Evolutionary conservation across 1,140 invertebrate species (phyloP), one percentile per base, ranked within the genome.

Genomic region (Lasioglossum baleicum): DNA sequence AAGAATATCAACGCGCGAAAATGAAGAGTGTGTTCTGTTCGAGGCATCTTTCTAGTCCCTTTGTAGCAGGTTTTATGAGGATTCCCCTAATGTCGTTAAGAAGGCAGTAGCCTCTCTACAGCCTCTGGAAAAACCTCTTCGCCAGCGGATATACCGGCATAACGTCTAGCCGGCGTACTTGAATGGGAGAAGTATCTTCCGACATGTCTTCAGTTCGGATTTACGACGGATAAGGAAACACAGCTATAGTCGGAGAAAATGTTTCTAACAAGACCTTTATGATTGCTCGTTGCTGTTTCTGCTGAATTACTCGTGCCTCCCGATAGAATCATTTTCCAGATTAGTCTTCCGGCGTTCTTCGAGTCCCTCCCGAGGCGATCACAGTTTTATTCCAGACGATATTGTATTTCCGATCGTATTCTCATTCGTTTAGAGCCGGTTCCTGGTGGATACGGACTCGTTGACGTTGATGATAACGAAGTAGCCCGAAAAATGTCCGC

Each of bases 41-140:
- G 35, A 60, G 35, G 60, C 22, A 61, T 61, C 22, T 31, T 61
- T 61, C 22, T 11, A 64, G 26, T 64, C 44, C 26, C 15, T 63
- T 65, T 58, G 60, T 26, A n/a, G 44, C 58, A 82, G 76, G 84
- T 87, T 90, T 88, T 84, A 87, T 84, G 77, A 83, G 76, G 85
- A 85, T 85, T 87, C 84, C 73, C 74, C 83, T 90, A 89, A 90
- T 89, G 65, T 77, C 63, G 68, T 75, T 53, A 51, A 71, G 35
- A n/a, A 63, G 60, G 17, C 58, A 63, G 71, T 40, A 65, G 51
- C 72, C 17, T 40, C 40, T 22, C 65, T n/a, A 64, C 72, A 64
- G 64, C 44, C 72, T 69, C 53, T 40, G 40, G 67, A 63, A 35
- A 51, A 77, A 65, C 58, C 53, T 73, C 31, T 67, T 20, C 51